These are phyloP conservation scores for Cynoglossus semilaevis DNA, from an alignment of 2,113 vertebrate genomes.

Conservation along the genomic window DNA sequence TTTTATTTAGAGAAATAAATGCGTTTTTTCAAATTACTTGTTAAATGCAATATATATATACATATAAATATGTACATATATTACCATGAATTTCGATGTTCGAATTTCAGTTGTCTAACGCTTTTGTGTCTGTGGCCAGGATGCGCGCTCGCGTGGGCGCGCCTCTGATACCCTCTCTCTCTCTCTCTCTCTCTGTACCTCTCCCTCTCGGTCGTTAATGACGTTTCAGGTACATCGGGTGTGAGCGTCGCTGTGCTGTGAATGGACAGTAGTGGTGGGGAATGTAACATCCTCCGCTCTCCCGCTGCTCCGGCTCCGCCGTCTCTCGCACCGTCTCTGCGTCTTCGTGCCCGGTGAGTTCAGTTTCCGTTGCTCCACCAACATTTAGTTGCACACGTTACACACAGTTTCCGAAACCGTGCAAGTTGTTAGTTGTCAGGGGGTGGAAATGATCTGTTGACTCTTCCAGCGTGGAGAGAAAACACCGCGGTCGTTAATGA, in stretches of 20 bases:
- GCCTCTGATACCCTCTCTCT: conserved; percentile 1
- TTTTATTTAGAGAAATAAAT: too few species aligned
- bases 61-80: too few species aligned
- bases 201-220: too few species aligned
- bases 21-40: too few species aligned
- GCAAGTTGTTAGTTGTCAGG: neutral
- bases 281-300: conserved; percentile 42
- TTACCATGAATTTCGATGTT: too few species aligned
- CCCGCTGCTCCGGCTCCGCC: conserved; percentile 10
- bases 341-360: conserved; percentile 58
- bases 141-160: conserved; percentile 57
- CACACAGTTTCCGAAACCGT: conserved; percentile 31
- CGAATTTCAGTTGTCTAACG: too few species aligned
- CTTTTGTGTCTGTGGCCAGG: conserved; percentile 37
- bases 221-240: conserved; percentile 10
- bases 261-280: conserved; percentile 51
- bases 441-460: too few species aligned
- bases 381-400: conserved; percentile 1
- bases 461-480: too few species aligned
- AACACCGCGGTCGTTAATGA: too few species aligned
- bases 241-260: conserved; percentile 50
- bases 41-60: too few species aligned
- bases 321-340: conserved; percentile 25
- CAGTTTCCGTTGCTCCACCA: neutral
- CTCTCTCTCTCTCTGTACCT: conserved; percentile 18